A percentile compares a stretch with the other conserved stretches of the same genome.
Evolutionary conservation across 1,140 invertebrate genomes (phyloP).

Genomic region (Pseudomyrmex dendroicus): DNA sequence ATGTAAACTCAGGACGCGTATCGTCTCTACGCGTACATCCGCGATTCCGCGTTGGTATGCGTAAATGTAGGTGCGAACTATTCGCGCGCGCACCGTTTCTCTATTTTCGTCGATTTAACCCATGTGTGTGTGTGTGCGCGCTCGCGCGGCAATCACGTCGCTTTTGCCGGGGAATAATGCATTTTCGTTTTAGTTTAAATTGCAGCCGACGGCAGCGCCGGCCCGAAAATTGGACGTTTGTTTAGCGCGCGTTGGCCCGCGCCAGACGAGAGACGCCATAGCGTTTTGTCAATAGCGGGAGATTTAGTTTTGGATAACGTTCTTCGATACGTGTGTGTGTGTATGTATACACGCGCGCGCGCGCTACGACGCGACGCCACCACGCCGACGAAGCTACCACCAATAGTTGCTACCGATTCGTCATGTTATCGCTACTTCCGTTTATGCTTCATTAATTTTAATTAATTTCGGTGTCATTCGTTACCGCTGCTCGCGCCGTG

Average conservation of each 20-base stretch:
- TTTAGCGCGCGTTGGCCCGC: conserved; percentile 31
- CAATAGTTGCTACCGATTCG: conserved; percentile 66
- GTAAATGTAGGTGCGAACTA: conserved; percentile 51
- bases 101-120: conserved; percentile 79
- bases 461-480: conserved; percentile 71
- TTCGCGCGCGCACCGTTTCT: conserved; percentile 72
- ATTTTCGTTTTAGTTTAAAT: conserved; percentile 76
- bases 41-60: conserved; percentile 53
- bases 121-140: not conserved
- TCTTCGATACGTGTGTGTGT: not conserved
- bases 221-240: conserved; percentile 51
- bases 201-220: conserved; percentile 38
- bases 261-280: conserved; percentile 33
- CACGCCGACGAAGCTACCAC: conserved; percentile 31
- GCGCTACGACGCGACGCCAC: not conserved
- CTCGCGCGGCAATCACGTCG: not conserved
- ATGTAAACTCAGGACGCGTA: conserved; percentile 79
- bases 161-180: conserved; percentile 70
- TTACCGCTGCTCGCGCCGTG: conserved; percentile 49
- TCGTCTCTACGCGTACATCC: conserved; percentile 67
- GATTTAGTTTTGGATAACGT: conserved; percentile 63
- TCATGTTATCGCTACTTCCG: conserved; percentile 74
- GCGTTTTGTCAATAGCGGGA: conserved; percentile 72
- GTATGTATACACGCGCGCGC: not conserved
- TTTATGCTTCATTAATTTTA: conserved; percentile 76